These are phyloP conservation scores for Phlogophora meticulosa DNA, from an alignment of 2,888 invertebrate species.

Conservation along the genomic window DNA sequence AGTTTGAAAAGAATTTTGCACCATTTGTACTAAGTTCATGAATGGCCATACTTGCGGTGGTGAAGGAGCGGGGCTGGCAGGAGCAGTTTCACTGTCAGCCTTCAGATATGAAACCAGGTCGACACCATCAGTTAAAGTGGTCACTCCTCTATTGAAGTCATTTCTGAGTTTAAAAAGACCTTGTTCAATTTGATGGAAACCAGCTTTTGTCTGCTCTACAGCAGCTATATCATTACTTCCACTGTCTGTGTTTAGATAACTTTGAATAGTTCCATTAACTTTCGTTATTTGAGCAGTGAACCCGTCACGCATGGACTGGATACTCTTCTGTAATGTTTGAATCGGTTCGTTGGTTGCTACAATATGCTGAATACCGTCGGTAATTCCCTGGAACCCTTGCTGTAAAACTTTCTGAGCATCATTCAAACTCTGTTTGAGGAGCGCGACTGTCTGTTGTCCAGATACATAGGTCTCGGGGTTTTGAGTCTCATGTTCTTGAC, in stretches of 20 bases:
- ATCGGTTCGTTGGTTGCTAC: conserved; percentile 75
- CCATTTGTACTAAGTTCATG: too few species aligned
- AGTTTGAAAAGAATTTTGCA: fast-evolving
- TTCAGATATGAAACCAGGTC: conserved; percentile 73
- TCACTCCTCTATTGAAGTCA: conserved; percentile 78
- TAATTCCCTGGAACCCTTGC: conserved; percentile 76
- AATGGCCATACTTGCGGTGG: too few species aligned
- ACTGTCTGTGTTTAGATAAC: conserved; percentile 68
- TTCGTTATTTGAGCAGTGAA: conserved; percentile 79
- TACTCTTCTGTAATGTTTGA: conserved; percentile 74
- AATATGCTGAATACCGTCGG: conserved; percentile 78
- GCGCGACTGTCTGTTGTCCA: conserved; percentile 70
- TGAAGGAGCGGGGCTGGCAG: conserved; percentile 31
- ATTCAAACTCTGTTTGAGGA: conserved; percentile 76
- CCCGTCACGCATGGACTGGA: conserved; percentile 75
- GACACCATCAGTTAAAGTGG: conserved; percentile 78
- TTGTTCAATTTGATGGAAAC: conserved; percentile 70
- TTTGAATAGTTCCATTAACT: conserved; percentile 77
- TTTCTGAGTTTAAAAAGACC: conserved; percentile 74
- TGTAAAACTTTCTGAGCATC: conserved; percentile 73
- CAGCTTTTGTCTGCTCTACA: conserved; percentile 61
- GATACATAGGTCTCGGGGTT: conserved; percentile 79
- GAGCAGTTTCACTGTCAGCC: conserved; percentile 68
- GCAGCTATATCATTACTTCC: conserved; percentile 49
- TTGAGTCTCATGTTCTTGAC: conserved; percentile 86